A percentile compares a stretch with the other conserved stretches of the same genome.
phyloP scores from a whole-genome alignment of 2,888 invertebrate species.

The Perdita meconis region DNA sequence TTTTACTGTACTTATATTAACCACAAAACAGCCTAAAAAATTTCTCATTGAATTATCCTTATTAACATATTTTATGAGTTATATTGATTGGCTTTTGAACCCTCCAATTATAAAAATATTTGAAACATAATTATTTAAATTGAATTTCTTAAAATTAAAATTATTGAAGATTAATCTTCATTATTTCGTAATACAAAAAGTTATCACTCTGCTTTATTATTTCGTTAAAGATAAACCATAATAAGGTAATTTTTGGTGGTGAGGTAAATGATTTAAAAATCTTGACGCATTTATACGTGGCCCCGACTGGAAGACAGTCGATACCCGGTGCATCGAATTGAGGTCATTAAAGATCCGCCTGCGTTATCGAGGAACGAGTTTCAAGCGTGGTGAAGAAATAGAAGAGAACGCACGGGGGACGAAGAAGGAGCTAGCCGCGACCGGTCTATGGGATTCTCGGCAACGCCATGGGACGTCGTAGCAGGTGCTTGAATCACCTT shows the following conservation, averaged over 20 bases:
- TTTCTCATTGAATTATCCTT: no score
- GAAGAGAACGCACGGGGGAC: conserved; percentile 30
- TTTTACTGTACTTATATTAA: no score
- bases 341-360: conserved; percentile 67
- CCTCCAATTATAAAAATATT: no score
- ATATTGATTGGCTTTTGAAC: no score
- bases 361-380: conserved; percentile 66
- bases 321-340: conserved; percentile 51
- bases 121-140: no score
- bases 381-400: conserved; percentile 57
- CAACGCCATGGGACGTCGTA: conserved; percentile 52
- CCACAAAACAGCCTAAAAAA: no score
- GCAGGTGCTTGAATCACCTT: conserved; percentile 59
- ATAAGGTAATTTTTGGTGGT: not conserved
- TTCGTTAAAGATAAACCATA: not conserved
- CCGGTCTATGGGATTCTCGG: conserved; percentile 61
- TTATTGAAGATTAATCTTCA: no score
- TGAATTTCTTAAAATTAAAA: no score
- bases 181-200: no score
- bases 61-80: no score
- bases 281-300: conserved; percentile 32
- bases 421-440: conserved; percentile 38
- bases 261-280: conserved; percentile 2
- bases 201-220: not conserved
- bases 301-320: conserved; percentile 34